Evolutionary conservation across 2,113 vertebrate species (phyloP), one percentile per base, ranked within the genome.

Genomic region (Apodemus sylvaticus): DNA sequence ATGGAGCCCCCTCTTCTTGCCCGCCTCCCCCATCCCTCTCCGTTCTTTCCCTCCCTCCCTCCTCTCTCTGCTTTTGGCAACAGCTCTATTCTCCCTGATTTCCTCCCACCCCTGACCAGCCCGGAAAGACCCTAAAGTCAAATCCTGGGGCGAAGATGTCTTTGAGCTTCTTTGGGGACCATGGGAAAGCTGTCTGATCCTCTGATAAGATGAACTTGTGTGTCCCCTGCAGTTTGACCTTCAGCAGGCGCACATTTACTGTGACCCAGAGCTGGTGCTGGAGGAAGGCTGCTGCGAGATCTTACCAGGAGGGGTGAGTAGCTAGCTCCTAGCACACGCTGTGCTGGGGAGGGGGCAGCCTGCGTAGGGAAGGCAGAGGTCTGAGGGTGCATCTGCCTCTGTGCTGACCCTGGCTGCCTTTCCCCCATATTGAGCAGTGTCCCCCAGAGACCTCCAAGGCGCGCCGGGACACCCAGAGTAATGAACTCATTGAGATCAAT

Each of bases 201-300:
- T 74, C 58, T 48, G 81, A 22, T 88, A 90, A 93, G 58, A 79
- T 93, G 55, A 90, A 82, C 68, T 71, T 60, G 22, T 39, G 24
- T 94, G 19, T 78, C 70, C 82, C 79, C 95, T 79, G 60, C 98
- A 99, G 99, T 98, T 99, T 45, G 99, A 99, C 97, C 94, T 99
- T 93, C 99, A 99, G 98, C 99, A 99, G 98, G 98, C 98, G 1
- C 98, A 99, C 95, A 97, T 99, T 97, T 99, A 99, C 94, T 99
- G 99, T 6, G 98, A 99, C 82, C 98, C 99, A 0, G 97, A 98
- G 92, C 98, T 99, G 51, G 99, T 99, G 94, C 98, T 99, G 83
- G 99, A 99, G 89, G 99, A 99, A 95, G 98, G 99, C 16, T 99
- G 99, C 98, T 99, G 99, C 29, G 99, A 99, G 98, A 99, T 99